phyloP scores from a whole-genome alignment of 2,888 invertebrate species.

The Elmis aenea region DNA sequence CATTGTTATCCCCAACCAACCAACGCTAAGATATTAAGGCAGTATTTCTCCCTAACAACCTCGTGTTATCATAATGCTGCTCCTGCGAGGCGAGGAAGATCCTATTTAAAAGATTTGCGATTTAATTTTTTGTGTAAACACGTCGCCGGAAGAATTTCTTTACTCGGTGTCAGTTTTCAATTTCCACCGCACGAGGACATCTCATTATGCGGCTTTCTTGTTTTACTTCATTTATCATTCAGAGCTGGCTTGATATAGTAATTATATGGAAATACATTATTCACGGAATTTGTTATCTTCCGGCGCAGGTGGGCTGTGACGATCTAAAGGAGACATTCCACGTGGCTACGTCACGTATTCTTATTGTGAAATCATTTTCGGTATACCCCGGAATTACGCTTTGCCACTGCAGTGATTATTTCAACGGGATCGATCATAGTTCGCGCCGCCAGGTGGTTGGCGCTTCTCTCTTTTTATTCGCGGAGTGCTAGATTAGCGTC shows the following conservation, averaged over 20 bases:
- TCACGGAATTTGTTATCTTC: slow-evolving; percentile 8
- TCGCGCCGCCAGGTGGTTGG: too few species aligned
- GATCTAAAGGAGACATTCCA: too few species aligned
- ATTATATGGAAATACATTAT: slow-evolving; percentile 23
- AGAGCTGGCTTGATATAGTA: slow-evolving; percentile 32
- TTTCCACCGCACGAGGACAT: slow-evolving; percentile 25
- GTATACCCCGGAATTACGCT: too few species aligned
- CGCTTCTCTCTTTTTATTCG: too few species aligned
- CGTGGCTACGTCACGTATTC: too few species aligned
- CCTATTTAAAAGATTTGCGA: slow-evolving; percentile 42
- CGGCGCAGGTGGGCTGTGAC: background rate
- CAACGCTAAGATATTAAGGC: slow-evolving; percentile 36
- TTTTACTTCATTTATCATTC: slow-evolving; percentile 23
- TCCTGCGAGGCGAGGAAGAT: slow-evolving; percentile 30
- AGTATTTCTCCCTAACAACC: slow-evolving; percentile 36
- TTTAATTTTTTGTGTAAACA: slow-evolving; percentile 39
- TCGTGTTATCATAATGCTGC: slow-evolving; percentile 37
- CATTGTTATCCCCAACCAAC: slow-evolving; percentile 34
- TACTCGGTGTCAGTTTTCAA: slow-evolving; percentile 34
- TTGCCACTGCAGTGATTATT: too few species aligned
- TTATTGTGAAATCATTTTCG: background rate
- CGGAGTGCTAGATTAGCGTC: too few species aligned
- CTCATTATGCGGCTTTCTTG: slow-evolving; percentile 24
- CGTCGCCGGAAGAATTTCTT: slow-evolving; percentile 25
- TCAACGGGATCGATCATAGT: too few species aligned